Conservation (phyloP, 2,797 vertebrate species). For the Dicrostonyx torquatus region DNA sequence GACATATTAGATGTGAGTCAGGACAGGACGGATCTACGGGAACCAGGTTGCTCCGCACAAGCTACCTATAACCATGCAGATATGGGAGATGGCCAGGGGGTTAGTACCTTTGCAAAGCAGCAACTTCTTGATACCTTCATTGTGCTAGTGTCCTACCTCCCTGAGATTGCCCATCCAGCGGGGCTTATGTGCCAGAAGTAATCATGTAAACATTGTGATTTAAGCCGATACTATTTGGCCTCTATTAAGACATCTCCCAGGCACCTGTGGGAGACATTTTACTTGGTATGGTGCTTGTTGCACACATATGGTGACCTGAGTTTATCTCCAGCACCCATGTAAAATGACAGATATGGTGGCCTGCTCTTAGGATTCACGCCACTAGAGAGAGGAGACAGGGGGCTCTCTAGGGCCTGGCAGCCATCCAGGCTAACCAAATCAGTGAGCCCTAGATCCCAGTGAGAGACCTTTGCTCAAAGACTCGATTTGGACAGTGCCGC, state of each 20-base stretch:
- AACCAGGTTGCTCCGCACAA: not conserved
- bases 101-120: fast-evolving
- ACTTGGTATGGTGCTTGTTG: not conserved
- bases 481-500: not conserved
- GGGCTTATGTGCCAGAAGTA: not conserved
- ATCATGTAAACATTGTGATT: not conserved
- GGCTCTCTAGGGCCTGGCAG: not conserved
- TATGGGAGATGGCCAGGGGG: not conserved
- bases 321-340: not conserved
- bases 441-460: not conserved
- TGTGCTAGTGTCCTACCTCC: not conserved
- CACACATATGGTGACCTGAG: not conserved
- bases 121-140: not conserved
- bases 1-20: too few species aligned
- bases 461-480: not conserved
- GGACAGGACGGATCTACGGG: not conserved
- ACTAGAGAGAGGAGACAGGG: not conserved
- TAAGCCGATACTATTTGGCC: not conserved
- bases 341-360: not conserved
- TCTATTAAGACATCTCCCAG: not conserved
- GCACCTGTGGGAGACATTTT: not conserved
- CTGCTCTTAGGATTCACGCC: not conserved
- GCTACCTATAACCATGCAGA: not conserved
- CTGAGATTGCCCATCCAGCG: too few species aligned
- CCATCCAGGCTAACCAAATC: not conserved